Evolutionary conservation across 2,797 vertebrate species (phyloP).

Genomic region (Neosilurus hyrtlii): DNA sequence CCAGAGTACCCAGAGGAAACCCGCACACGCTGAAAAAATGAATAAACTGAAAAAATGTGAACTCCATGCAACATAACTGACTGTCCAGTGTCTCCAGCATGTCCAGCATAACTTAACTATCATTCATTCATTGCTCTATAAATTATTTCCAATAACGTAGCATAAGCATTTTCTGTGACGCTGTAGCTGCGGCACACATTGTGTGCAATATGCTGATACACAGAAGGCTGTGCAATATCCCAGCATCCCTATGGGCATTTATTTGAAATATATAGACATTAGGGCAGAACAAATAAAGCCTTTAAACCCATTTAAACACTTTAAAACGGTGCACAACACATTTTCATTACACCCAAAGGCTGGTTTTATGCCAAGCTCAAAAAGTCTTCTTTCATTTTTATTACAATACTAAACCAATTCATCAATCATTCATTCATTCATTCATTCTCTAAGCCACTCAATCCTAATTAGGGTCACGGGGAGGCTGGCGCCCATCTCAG

Average conservation of each 20-base stretch:
- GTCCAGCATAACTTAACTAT: no score
- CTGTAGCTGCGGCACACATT: not conserved
- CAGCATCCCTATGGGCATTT: not conserved
- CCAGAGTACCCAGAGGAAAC: no score
- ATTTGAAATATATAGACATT: slow-evolving; percentile 4
- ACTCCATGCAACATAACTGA: no score
- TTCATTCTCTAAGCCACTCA: no score
- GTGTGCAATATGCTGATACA: not conserved
- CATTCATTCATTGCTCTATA: no score
- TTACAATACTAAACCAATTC: not conserved
- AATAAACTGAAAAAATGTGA: no score
- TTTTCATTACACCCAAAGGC: not conserved
- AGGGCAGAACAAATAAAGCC: not conserved
- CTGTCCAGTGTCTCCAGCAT: no score
- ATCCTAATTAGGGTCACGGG: no score
- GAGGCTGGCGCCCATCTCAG: no score
- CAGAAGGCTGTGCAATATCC: slow-evolving; percentile 1
- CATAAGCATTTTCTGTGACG: not conserved
- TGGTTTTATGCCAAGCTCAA: not conserved
- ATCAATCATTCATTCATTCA: not conserved
- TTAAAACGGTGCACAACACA: not conserved
- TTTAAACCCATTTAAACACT: not conserved
- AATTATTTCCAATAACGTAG: not conserved
- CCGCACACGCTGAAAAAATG: no score
- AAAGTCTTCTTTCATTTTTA: not conserved